Conservation (phyloP, 2,797 vertebrate species). For the Scarus forsteni region DNA sequence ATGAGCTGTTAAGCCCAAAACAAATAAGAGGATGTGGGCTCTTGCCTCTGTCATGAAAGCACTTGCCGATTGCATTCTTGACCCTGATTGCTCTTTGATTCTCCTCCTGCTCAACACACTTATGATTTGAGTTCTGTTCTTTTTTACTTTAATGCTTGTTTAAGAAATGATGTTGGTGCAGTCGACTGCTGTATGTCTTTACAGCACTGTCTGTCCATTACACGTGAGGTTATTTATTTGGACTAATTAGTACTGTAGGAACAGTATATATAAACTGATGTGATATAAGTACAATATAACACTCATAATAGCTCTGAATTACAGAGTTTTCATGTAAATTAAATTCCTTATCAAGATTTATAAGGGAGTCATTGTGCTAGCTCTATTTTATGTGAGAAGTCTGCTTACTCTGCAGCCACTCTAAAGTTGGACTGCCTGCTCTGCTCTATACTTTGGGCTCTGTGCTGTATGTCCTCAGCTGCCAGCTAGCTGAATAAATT, state of each 20-base stretch:
- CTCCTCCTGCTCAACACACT: conserved; percentile 55
- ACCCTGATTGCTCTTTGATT: conserved; percentile 58
- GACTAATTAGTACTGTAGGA: not conserved
- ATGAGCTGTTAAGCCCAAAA: conserved; percentile 61
- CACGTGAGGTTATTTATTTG: not conserved
- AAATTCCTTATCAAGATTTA: not conserved
- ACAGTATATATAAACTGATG: conserved; percentile 2
- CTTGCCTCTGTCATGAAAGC: conserved; percentile 62
- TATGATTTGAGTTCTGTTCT: conserved; percentile 50
- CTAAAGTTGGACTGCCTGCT: conserved; percentile 4
- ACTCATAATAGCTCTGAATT: conserved; percentile 13
- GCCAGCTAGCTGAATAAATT: conserved; percentile 33
- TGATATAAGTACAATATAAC: not conserved
- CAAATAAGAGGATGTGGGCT: conserved; percentile 71
- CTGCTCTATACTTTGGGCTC: conserved; percentile 5
- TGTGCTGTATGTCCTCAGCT: conserved; percentile 20
- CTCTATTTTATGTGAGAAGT: conserved; percentile 21
- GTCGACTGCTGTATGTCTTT: not conserved
- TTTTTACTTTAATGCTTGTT: conserved; percentile 27
- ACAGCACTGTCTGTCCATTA: conserved; percentile 23
- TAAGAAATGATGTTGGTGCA: not conserved
- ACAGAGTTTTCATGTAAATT: conserved; percentile 4
- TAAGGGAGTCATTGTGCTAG: not conserved
- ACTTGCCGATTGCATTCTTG: conserved; percentile 65
- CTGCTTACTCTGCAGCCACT: conserved; percentile 11